These are phyloP conservation scores for Pteromalus puparum DNA, from an alignment of 1,140 invertebrate genomes.

Conservation along the genomic window DNA sequence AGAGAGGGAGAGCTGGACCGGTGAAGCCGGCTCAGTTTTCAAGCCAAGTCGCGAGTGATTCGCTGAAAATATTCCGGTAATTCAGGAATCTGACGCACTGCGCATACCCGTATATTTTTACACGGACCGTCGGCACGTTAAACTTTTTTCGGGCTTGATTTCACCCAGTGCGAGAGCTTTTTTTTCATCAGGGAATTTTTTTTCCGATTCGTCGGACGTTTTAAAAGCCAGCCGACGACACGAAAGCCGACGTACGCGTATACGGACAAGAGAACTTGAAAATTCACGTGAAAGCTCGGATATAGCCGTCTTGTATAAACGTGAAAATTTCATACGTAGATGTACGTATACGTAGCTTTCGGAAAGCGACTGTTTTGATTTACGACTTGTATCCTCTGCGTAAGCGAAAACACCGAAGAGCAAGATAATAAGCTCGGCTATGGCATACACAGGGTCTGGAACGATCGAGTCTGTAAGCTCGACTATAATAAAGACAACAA, in stretches of 20 bases:
- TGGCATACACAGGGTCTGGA: not conserved
- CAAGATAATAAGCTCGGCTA: not conserved
- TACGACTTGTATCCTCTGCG: too few species aligned
- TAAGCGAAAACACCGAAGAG: not conserved
- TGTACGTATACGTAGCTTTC: too few species aligned
- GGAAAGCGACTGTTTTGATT: too few species aligned
- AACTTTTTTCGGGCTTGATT: not conserved
- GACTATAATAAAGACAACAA: not conserved
- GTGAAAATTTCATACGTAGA: too few species aligned
- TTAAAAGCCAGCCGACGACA: not conserved
- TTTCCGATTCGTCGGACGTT: not conserved
- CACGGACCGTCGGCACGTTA: not conserved
- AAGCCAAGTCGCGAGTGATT: not conserved
- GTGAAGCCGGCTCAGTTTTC: not conserved
- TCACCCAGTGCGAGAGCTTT: not conserved
- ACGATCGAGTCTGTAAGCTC: not conserved
- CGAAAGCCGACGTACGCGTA: too few species aligned
- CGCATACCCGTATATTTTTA: not conserved
- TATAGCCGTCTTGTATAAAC: too few species aligned
- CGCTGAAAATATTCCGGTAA: conserved; percentile 4
- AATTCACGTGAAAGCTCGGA: too few species aligned
- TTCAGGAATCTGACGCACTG: not conserved
- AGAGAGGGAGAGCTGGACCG: not conserved
- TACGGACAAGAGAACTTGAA: too few species aligned
- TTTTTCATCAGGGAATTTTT: not conserved